A percentile compares a stretch with the other conserved stretches of the same genome.
phyloP scores from a whole-genome alignment of 2,888 invertebrate genomes.

The Tinea pellionella region DNA sequence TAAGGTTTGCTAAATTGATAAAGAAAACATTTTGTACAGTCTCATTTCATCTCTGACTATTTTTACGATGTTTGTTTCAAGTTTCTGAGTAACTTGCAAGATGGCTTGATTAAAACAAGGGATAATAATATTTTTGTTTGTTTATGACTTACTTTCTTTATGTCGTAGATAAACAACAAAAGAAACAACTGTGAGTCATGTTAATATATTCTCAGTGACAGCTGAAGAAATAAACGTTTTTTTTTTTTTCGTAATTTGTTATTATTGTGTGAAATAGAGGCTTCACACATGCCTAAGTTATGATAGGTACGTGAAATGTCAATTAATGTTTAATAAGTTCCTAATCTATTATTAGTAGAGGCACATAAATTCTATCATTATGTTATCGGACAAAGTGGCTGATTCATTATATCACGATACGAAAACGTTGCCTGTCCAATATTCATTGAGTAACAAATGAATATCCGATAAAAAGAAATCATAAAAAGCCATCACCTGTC shows the following conservation, averaged over 20 bases:
- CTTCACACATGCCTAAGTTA: too few species aligned
- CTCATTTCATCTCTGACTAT: constrained; percentile 21
- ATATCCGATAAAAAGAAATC: constrained; percentile 50
- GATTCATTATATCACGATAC: constrained; percentile 25
- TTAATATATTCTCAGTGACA: background rate
- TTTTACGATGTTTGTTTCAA: constrained; percentile 42
- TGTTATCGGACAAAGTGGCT: constrained; percentile 13
- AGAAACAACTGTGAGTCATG: background rate
- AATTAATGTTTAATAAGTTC: background rate
- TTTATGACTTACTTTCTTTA: constrained; percentile 20
- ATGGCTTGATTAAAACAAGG: constrained; percentile 32
- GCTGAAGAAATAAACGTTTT: background rate
- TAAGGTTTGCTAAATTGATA: background rate
- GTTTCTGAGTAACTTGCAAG: constrained; percentile 25
- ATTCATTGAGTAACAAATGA: constrained; percentile 47
- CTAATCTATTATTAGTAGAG: background rate
- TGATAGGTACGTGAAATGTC: background rate
- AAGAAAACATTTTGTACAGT: background rate
- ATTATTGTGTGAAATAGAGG: background rate
- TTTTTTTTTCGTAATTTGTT: background rate
- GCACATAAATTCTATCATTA: background rate
- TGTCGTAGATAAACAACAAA: constrained; percentile 11
- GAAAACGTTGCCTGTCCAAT: constrained; percentile 27
- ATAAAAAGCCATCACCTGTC: constrained; percentile 61
- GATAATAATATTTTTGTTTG: constrained; percentile 24